Evolutionary conservation across 1,140 invertebrate genomes (phyloP).

Genomic region (Saccostrea cuccullata): DNA sequence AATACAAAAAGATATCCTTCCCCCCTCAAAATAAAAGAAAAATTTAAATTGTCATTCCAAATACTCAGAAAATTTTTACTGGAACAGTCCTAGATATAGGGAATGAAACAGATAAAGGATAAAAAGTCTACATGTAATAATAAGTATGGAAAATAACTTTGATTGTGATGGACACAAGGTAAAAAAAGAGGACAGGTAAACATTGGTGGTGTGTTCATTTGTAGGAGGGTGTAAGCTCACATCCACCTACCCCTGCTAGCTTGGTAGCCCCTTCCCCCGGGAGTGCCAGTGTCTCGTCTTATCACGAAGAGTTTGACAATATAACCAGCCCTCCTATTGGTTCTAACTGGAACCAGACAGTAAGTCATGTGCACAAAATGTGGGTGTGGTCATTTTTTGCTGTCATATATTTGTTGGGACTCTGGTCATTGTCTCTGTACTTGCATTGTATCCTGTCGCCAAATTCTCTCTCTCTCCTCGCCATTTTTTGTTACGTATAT

Average conservation of each 20-base stretch:
- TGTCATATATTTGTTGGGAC: conserved; percentile 34
- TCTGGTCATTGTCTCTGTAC: conserved; percentile 16
- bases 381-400: conserved; percentile 40
- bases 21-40: too few species aligned
- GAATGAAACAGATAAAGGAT: too few species aligned
- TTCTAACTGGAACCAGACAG: conserved; percentile 85
- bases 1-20: too few species aligned
- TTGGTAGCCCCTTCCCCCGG: conserved; percentile 86
- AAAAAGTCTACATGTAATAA: too few species aligned
- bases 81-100: too few species aligned
- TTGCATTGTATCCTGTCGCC: conserved; percentile 31
- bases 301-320: conserved; percentile 93
- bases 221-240: conserved; percentile 75
- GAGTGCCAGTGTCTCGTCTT: conserved; percentile 88
- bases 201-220: conserved; percentile 56
- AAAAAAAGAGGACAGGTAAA: conserved; percentile 18
- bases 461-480: not conserved
- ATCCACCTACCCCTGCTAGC: conserved; percentile 86
- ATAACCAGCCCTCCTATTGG: conserved; percentile 85
- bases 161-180: not conserved
- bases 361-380: conserved; percentile 61
- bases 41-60: too few species aligned
- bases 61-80: too few species aligned
- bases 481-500: not conserved
- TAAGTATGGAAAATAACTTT: not conserved